Base-by-base conservation (phyloP, 1,140 invertebrate species). In the Zaprionus ghesquierei region DNA sequence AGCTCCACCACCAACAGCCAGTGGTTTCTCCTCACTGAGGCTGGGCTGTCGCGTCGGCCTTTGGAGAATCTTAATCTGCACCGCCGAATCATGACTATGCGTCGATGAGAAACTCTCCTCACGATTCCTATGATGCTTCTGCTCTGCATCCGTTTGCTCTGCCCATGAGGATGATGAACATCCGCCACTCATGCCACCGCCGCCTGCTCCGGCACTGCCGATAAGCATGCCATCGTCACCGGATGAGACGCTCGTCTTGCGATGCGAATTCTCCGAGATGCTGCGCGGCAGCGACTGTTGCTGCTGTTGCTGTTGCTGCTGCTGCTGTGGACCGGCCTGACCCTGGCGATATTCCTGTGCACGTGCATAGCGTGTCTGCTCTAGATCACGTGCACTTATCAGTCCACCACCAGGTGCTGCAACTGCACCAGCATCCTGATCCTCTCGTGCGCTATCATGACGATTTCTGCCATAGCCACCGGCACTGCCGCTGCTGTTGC, bases 251-350 rank as follows among this genome's bases (percentile, higher is more conserved):
- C 91, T 91, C 5, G 90, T 91, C 64, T 92, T 92, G 51, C 91
- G 80, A 53, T 92, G 89, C 33, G 91, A 92, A 29, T 81, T 92
- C 65, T 92, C 91, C 0, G 91, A 92, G 56, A 91, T 92, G 77
- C 91, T 92, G 31, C 91, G 82, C 8, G 90, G 82, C 73, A 91
- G 53, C 65, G 87, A 56, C 12, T 80, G 68, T 38, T 86, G 87
- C n/a, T 55, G 29, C 46, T 79, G 77, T 46, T 82, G 86, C 13
- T 59, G 33, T 46, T 79, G 79, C 1, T 54, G 49, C 15, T 58
- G 54, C 3, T 41, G 23, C 59, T 56, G 59, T 29, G 27, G 27
- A 29, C 27, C 27, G 9, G 6, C 27, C 27, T 29, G 27, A 29
- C 51, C 27, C n/a, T 69, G 56, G 10, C 66, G 63, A 6, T 56